Evolutionary conservation across 1,140 invertebrate species (phyloP), one percentile per base, ranked within the genome.

Genomic region (Manduca sexta): DNA sequence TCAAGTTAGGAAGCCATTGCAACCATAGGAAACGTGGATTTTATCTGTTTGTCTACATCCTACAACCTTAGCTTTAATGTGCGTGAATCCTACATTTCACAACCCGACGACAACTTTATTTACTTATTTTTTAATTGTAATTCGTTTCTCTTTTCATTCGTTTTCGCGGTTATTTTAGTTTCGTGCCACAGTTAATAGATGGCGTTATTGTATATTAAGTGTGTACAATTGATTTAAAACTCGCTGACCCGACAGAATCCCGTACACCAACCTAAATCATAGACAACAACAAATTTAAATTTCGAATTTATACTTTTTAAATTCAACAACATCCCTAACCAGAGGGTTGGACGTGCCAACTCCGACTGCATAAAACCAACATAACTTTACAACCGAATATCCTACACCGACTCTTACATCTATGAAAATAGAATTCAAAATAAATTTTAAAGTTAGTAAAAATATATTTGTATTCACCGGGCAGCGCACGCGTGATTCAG

Each of bases 401-500:
- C 3, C 31, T 45, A 39, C 8, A 5, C 31, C 31, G 11, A 15
- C 42, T 45, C 18, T 52, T 47, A 46, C 16, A 26, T 1, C 5
- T 2, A 17, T 15, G 5, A 4, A 0, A 13, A 30, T 53, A 50
- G 26, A 26, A 47, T 30, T 34, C 7, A 59, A 44, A 45, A 21
- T 50, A 21, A 33, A 29, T 33, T 50, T 34, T n/a, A 11, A 29
- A 1, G 16, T 16, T 7, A 30, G 42, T 41, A 52, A 35, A 45
- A 33, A 3, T 47, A 50, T 47, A 15, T 47, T 50, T 11, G 49
- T 55, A 41, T 45, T 31, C 44, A 38, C 35, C 46, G 47, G 50
- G 56, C 34, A 42, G 21, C 38, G 38, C 48, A 58, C 49, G 48
- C 60, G 64, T 60, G 60, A 48, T 56, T 41, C 31, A 51, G 64